These are phyloP conservation scores for Sinodicranocentrus sp. DNA, from an alignment of 2,888 invertebrate genomes.

Conservation along the genomic window DNA sequence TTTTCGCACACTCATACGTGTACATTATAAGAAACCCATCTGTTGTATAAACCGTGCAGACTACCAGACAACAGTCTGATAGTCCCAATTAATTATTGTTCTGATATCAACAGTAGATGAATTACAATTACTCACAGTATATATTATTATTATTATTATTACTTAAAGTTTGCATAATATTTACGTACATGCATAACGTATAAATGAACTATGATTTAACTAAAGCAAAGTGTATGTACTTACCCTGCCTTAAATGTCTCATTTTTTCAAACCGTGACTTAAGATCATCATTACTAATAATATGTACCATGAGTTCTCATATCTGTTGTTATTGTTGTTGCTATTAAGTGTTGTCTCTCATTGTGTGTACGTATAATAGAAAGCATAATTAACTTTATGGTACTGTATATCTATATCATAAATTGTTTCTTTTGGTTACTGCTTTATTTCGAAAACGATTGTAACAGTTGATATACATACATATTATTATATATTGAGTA, in stretches of 20 bases:
- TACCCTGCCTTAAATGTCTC: constrained; percentile 66
- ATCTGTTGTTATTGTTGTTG: constrained; percentile 53
- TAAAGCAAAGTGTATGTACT: constrained; percentile 57
- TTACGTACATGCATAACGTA: constrained; percentile 44
- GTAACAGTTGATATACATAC: constrained; percentile 6
- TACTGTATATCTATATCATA: constrained; percentile 18
- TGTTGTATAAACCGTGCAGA: constrained; percentile 36
- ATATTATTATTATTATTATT: constrained; percentile 37
- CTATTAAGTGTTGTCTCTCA: constrained; percentile 63
- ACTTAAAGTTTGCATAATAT: constrained; percentile 36
- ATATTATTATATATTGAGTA: constrained; percentile 15
- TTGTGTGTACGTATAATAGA: constrained; percentile 13
- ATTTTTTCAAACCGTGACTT: constrained; percentile 65
- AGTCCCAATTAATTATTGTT: constrained; percentile 31
- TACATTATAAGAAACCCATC: constrained; percentile 32
- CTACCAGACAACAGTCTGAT: constrained; percentile 35
- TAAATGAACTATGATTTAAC: constrained; percentile 40
- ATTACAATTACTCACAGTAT: constrained; percentile 56
- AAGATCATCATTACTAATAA: constrained; percentile 48
- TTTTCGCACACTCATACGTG: constrained; percentile 75
- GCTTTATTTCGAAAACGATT: constrained; percentile 51
- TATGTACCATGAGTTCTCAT: constrained; percentile 66
- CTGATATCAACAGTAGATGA: constrained; percentile 47
- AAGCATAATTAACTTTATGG: too few relatives aligned
- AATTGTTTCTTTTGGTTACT: constrained; percentile 62